Base-by-base conservation (phyloP, 2,888 invertebrate species). In the Sepioteuthis lessoniana region DNA sequence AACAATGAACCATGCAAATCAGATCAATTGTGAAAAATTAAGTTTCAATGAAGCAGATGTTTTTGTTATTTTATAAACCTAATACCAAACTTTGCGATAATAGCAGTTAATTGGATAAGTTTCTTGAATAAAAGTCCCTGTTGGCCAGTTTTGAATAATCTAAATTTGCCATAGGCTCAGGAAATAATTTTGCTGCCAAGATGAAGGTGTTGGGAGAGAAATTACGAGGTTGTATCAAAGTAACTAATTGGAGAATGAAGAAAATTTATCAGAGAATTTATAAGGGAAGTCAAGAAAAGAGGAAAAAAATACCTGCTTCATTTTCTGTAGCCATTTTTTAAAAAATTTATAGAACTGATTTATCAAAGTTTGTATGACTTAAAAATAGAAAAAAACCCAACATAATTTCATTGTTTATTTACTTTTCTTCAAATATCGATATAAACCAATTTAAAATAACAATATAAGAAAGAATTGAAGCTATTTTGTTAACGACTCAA, bases 391-490 rank as follows among this genome's bases (percentile, higher is more conserved):
- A 31, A n/a, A 76, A 8, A 76, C 16, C n/a, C 10, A 10, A 76
- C 10, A 76, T n/a, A n/a, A 10, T 76, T 31, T 76, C 10, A 7
- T 76, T n/a, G 21, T n/a, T 76, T 76, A n/a, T 25, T 31, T 60
- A 60, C 31, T 60, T n/a, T n/a, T n/a, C n/a, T n/a, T n/a, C 1
- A 76, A 19, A 16, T n/a, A n/a, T 76, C 76, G 8, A 10, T 10
- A 76, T n/a, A 76, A 76, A 76, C n/a, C 31, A 4, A 76, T 76
- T 76, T 76, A 16, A 76, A n/a, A 76, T 76, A 13, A 76, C n/a
- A n/a, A 76, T 76, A n/a, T 76, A 76, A 76, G 76, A 76, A 76
- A n/a, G n/a, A 76, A 76, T n/a, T n/a, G 76, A 76, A n/a, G n/a
- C 76, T n/a, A n/a, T 76, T 76, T 76, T n/a, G n/a, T n/a, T 76